Base-by-base conservation (phyloP, 2,113 vertebrate genomes). In the Butorides virescens region DNA sequence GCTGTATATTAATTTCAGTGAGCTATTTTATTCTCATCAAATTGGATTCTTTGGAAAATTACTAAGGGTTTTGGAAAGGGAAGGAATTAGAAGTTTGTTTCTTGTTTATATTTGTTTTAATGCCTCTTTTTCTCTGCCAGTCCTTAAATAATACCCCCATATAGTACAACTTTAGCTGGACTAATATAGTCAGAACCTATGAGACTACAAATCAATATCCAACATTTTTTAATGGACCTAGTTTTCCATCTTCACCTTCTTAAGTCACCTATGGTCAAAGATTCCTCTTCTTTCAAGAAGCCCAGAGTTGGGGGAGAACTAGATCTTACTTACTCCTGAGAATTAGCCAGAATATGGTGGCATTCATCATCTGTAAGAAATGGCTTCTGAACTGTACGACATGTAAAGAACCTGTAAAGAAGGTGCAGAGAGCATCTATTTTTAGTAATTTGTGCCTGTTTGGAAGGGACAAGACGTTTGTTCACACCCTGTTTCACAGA, bases 1-100 rank as follows among this genome's bases (percentile, higher is more conserved):
- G 27, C 55, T 68, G 32, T 44, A 29, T 93, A 65, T 91, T 95
- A 89, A 94, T 96, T 96, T 93, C 46, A 75, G 19, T 91, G 70
- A 65, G 46, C 13, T 89, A 23, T 80, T 88, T 90, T 78, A 74
- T 61, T 82, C 22, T 61, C n/a, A 52, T 36, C 66, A 39, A 78
- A 85, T 74, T 89, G 52, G 16, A 71, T 84, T 79, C 2, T 91
- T 72, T 90, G 65, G 32, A 96, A 90, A 95, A 84, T 75, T 63
- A 91, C 11, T 52, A 83, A 50, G 32, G 20, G 8, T 77, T 74
- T 70, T 95, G 34, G 19, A 58, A 93, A 76, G 62, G n/a, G 15
- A 93, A 86, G 59, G 39, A 61, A 50, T 92, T 75, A 15, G 25
- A 58, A 86, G 5, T 42, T 59, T 50, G 13, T 62, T 59, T 93